A percentile compares a stretch with the other conserved stretches of the same genome.
phyloP scores from a whole-genome alignment of 2,113 vertebrate genomes.

The Tylochromis polylepis region DNA sequence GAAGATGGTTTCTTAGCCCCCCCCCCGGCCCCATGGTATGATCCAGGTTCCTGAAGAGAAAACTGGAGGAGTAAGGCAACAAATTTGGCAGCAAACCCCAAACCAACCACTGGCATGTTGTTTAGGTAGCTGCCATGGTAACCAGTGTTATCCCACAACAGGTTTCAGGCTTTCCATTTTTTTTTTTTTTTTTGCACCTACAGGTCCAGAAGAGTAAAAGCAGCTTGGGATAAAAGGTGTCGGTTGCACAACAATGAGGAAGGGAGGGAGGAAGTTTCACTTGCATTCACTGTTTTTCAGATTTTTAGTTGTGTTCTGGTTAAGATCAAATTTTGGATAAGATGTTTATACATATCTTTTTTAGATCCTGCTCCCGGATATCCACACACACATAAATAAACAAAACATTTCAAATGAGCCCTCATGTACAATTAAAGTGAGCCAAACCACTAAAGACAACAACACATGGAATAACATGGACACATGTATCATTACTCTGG shows the following conservation, averaged over 20 bases:
- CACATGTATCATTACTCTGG: slow-evolving; percentile 34
- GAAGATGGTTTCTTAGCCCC: not conserved
- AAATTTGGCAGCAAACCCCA: slow-evolving; percentile 57
- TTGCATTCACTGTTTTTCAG: not conserved
- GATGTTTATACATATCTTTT: slow-evolving; percentile 28
- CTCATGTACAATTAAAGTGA: slow-evolving; percentile 15
- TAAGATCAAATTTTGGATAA: slow-evolving; percentile 23
- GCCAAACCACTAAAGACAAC: slow-evolving; percentile 38
- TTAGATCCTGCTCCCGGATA: slow-evolving; percentile 27
- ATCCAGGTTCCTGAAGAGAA: slow-evolving; percentile 39
- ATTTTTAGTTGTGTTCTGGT: slow-evolving; percentile 1
- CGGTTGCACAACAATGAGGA: slow-evolving; percentile 15
- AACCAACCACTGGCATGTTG: slow-evolving; percentile 47
- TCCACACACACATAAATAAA: slow-evolving; percentile 27
- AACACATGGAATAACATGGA: slow-evolving; percentile 15
- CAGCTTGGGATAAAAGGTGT: slow-evolving; percentile 31
- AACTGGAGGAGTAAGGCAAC: slow-evolving; percentile 43
- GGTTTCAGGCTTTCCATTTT: slow-evolving; percentile 24
- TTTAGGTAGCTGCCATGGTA: slow-evolving; percentile 57
- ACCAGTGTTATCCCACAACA: slow-evolving; percentile 23
- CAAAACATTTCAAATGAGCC: slow-evolving; percentile 29
- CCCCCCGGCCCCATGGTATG: slow-evolving; percentile 16
- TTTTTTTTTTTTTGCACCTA: not conserved
- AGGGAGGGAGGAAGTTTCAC: not conserved
- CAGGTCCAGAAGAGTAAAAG: slow-evolving; percentile 15